These are phyloP conservation scores for Oplegnathus fasciatus DNA, from an alignment of 2,113 vertebrate genomes.

Conservation along the genomic window DNA sequence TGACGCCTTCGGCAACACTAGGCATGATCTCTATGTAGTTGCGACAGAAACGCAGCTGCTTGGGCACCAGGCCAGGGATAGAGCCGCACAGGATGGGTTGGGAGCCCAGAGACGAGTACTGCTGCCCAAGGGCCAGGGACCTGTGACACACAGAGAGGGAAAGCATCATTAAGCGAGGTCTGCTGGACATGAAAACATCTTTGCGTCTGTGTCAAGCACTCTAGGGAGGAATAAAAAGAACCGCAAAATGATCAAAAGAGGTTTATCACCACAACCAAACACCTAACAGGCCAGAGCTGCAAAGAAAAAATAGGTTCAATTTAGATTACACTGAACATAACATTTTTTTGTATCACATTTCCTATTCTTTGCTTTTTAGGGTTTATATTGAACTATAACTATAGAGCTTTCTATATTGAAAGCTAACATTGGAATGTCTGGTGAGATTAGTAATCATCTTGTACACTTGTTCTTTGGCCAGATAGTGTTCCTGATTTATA, in stretches of 20 bases:
- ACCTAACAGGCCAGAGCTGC: neutral
- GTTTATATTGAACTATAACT: neutral
- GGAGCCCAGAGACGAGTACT: constrained; percentile 92
- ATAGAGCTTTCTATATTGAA: neutral
- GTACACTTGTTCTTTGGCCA: neutral
- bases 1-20: constrained; percentile 95
- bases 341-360: neutral
- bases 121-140: constrained; percentile 95
- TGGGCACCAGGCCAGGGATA: constrained; percentile 97
- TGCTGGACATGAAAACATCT: neutral
- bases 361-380: neutral
- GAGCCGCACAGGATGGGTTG: constrained; percentile 95
- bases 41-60: constrained; percentile 97
- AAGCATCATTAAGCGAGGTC: neutral
- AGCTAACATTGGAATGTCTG: neutral
- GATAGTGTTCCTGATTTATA: neutral
- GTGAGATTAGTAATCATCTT: neutral
- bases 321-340: neutral
- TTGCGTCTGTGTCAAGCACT: neutral
- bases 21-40: constrained; percentile 99
- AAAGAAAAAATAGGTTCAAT: neutral
- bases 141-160: constrained; percentile 75
- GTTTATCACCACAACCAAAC: neutral
- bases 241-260: neutral
- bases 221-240: neutral